Evolutionary conservation across 2,113 vertebrate genomes (phyloP), one percentile per base, ranked within the genome.

Genomic region (Oceanodroma tethys): DNA sequence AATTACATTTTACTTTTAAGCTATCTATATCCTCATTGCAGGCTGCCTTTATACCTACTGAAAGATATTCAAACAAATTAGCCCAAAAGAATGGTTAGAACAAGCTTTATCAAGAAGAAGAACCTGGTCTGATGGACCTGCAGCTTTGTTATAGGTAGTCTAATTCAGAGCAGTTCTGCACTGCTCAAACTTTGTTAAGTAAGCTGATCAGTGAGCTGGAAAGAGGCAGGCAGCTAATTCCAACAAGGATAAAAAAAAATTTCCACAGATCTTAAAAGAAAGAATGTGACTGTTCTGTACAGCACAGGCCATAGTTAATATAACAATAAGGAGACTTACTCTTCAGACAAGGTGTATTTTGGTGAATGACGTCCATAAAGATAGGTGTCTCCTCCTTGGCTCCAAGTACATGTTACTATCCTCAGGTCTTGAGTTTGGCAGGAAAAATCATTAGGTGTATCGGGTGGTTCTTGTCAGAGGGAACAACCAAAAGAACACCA

Each of bases 391-490:
- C 11, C 13, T 81, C 95, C 97, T 30, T 93, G 48, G n/a, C 53
- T 84, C 98, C 98, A 99, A 32, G 94, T 97, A 87, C 98, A 99
- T 3, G 38, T 97, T 90, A 98, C 29, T 32, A 8, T 96, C 83
- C 59, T 90, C 56, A 98, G 68, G 80, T 98, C 98, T 79, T 11
- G 94, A 30, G 98, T 98, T 87, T 98, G 93, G 92, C 98, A 99
- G 52, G 88, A 97, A 90, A 98, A 93, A 68, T 97, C n/a, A 62
- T 85, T 66, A 78, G 98, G 98, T 50, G 67, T 67, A 62, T 98
- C 94, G n/a, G 98, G 98, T 22, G 95, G 71, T 71, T 91, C 98
- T 97, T 98, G 72, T 95, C 38, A 91, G 78, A 91, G 2, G 1
- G 34, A 92, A 76, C 19, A 92, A 78, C 2, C 0, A 81, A 71